Conservation (phyloP, 2,797 vertebrate genomes). For the Pyrocephalus nanus region DNA sequence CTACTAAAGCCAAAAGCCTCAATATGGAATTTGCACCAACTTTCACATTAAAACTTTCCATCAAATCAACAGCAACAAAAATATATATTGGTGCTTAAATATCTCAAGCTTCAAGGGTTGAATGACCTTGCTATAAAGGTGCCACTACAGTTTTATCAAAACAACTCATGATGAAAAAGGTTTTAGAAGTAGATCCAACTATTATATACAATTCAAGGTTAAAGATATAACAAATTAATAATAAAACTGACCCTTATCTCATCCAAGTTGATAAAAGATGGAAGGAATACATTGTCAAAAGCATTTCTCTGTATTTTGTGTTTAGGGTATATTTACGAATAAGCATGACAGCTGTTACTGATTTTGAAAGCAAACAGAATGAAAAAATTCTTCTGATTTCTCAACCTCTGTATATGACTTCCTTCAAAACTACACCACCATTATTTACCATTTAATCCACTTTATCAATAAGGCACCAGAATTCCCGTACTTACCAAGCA, state of each 20-base stretch:
- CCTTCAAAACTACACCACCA: neutral
- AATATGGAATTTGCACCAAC: neutral
- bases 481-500: neutral
- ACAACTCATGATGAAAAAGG: neutral
- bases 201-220: conserved; percentile 3
- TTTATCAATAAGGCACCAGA: neutral
- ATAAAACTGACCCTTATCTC: neutral
- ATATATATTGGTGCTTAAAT: neutral
- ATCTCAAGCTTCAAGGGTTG: neutral
- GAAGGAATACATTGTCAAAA: neutral
- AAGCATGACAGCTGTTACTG: neutral
- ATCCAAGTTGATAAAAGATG: neutral
- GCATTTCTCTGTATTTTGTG: neutral
- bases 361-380: neutral
- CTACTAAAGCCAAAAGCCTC: neutral
- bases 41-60: neutral
- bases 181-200: conserved; percentile 15
- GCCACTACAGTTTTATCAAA: neutral
- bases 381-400: neutral
- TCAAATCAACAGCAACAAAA: neutral
- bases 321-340: neutral
- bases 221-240: conserved; percentile 10
- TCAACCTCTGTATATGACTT: neutral
- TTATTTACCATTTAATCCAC: neutral
- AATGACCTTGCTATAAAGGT: conserved; percentile 2